Evolutionary conservation across 2,113 vertebrate genomes (phyloP), one percentile per base, ranked within the genome.

Genomic region (Anhinga rufa): DNA sequence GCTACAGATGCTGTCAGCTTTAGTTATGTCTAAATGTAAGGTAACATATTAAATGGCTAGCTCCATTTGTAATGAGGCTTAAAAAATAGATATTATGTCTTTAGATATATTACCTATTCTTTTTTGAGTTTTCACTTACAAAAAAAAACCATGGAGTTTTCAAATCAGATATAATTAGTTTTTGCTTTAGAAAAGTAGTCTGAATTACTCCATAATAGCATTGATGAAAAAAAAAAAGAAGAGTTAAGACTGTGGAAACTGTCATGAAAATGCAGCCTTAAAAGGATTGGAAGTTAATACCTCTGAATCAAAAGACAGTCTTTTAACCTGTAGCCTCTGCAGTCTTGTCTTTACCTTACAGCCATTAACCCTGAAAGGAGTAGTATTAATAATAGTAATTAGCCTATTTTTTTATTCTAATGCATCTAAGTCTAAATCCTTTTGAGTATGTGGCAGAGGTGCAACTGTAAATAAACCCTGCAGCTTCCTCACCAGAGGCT

Each of bases 201-300:
- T 96, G 91, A 95, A 95, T 90, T 90, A 86, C 44, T 92, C 64
- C 17, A 14, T 92, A 97, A 96, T 92, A 95, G 60, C 81, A 61
- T n/a, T 85, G 71, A 79, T 55, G 21, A 62, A 90, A 94, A 93
- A 92, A 86, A 86, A 55, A 54, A 54, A 28, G 14, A 52, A 52
- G 13, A 85, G 72, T 82, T 86, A 89, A 92, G 66, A 76, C 51
- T 72, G 60, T 74, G 64, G 81, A 92, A 93, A 93, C 26, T 86
- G 64, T 86, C 92, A 96, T 94, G 93, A 95, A 96, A 96, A n/a
- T 66, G 60, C 29, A 95, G 18, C 52, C 40, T 91, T 94, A 82
- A 96, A 96, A 95, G 71, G 81, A 70, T 34, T 96, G 93, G 26
- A 86, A 93, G 51, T 91, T 95, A 96, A 95, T 94, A 78, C 32